Evolutionary conservation across 2,113 vertebrate species (phyloP).

Genomic region (Calidris pygmaea): DNA sequence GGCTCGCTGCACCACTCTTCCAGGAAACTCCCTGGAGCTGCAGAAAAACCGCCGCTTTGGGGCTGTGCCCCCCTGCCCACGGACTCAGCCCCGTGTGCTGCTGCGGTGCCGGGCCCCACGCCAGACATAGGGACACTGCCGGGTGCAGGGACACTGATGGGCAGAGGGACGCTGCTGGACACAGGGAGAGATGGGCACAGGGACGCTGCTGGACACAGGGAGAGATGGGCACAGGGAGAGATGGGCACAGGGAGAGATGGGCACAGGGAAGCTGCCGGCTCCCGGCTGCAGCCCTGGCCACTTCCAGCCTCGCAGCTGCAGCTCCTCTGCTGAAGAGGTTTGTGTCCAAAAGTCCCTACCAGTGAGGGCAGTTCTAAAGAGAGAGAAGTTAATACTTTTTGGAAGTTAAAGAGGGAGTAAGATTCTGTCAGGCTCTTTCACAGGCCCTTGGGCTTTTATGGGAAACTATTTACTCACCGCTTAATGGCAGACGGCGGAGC

Average conservation of each 20-base stretch:
- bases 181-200: no score
- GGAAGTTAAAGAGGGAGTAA: background rate
- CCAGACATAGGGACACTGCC: background rate
- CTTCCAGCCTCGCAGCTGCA: background rate
- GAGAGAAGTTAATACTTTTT: background rate
- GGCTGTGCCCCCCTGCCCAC: accelerated
- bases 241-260: no score
- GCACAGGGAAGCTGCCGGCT: background rate
- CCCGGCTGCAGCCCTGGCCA: accelerated
- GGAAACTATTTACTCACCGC: background rate
- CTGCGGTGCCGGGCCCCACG: accelerated
- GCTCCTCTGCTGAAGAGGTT: background rate
- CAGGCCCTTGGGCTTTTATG: background rate
- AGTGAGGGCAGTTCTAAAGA: background rate
- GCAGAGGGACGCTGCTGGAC: background rate
- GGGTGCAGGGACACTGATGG: no score
- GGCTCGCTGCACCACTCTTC: accelerated
- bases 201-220: no score
- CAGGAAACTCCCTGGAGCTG: background rate
- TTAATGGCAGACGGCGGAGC: background rate
- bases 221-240: no score
- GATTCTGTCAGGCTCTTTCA: background rate
- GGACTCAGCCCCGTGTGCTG: background rate
- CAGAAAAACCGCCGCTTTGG: accelerated
- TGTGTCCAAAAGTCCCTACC: background rate